phyloP scores from a whole-genome alignment of 1,140 invertebrate species.

The Teleopsis dalmanni region DNA sequence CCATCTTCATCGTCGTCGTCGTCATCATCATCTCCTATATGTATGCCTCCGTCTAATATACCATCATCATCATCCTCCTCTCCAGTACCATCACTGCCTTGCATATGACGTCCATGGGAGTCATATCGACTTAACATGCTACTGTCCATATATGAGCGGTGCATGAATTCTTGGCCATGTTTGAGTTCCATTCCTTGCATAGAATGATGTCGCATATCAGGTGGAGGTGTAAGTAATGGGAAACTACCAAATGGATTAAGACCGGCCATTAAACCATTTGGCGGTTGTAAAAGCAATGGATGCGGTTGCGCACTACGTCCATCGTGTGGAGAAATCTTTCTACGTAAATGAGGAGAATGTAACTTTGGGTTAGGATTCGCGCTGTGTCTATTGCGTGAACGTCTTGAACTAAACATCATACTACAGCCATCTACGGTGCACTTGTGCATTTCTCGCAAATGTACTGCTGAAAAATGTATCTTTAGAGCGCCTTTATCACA shows the following conservation, averaged over 20 bases:
- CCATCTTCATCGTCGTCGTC: conserved; percentile 59
- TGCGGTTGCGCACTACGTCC: conserved; percentile 80
- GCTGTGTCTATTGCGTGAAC: conserved; percentile 92
- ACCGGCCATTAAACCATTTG: conserved; percentile 56
- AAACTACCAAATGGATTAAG: conserved; percentile 68
- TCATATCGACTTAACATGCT: conserved; percentile 32
- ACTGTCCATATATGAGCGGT: conserved; percentile 43
- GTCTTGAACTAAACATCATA: conserved; percentile 97
- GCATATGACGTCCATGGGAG: conserved; percentile 16
- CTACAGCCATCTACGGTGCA: conserved; percentile 98
- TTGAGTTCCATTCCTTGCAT: conserved; percentile 61
- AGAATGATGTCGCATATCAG: conserved; percentile 59
- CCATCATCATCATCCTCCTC: conserved; percentile 42
- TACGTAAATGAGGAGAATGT: conserved; percentile 85
- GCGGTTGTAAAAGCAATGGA: conserved; percentile 66
- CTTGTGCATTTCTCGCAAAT: conserved; percentile 98
- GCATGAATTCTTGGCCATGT: conserved; percentile 52
- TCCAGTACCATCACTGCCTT: conserved; percentile 34
- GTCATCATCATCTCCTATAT: conserved; percentile 42
- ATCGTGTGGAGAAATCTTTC: conserved; percentile 90
- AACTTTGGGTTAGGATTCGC: conserved; percentile 98
- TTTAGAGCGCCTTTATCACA: conserved; percentile 99
- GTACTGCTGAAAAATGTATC: conserved; percentile 98
- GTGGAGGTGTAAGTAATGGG: conserved; percentile 63
- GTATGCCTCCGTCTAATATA: conserved; percentile 46